Base-by-base conservation (phyloP, 2,113 vertebrate species). In the Polyodon spathula region DNA sequence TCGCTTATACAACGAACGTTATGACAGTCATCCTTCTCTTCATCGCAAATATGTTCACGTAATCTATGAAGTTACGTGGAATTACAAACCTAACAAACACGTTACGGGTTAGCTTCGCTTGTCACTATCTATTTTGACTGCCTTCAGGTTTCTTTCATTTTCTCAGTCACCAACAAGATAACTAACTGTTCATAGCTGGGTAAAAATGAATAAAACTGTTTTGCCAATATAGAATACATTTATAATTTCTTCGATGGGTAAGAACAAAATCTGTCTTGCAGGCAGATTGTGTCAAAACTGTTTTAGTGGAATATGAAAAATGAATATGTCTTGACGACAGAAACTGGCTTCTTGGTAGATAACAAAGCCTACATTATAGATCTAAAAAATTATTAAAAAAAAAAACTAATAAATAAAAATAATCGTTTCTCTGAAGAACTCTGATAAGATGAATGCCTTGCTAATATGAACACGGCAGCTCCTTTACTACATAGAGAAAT, bases 371-470 rank as follows among this genome's bases (percentile, higher is more conserved):
- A 14, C 48, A 50, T 50, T 50, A 50, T 12, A 50, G 48, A 50
- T n/a, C 4, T 50, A n/a, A n/a, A 50, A 27, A 50, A 6, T 6
- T 50, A 3, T 27, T 2, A 27, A 27, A 2, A 27, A 27, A 27
- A 27, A 27, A 50, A 50, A 50, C 6, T 2, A 50, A n/a, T n/a
- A n/a, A n/a, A n/a, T n/a, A n/a, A n/a, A n/a, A n/a, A n/a, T 6
- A n/a, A 50, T 3, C 11, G 12, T 50, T n/a, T n/a, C 48, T 50
- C 48, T 50, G 48, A 50, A n/a, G 12, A 10, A 50, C 48, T 50
- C 48, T 50, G 48, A 50, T 50, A 50, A 50, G 48, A 50, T 50
- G 48, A 50, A 50, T 50, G 48, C 48, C 48, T 50, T 50, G 48
- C 12, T 50, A 50, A 50, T 14, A 50, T 50, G 12, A 50, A 14